Base-by-base conservation (phyloP, 2,888 invertebrate genomes). In the Aproaerema taeniolella region DNA sequence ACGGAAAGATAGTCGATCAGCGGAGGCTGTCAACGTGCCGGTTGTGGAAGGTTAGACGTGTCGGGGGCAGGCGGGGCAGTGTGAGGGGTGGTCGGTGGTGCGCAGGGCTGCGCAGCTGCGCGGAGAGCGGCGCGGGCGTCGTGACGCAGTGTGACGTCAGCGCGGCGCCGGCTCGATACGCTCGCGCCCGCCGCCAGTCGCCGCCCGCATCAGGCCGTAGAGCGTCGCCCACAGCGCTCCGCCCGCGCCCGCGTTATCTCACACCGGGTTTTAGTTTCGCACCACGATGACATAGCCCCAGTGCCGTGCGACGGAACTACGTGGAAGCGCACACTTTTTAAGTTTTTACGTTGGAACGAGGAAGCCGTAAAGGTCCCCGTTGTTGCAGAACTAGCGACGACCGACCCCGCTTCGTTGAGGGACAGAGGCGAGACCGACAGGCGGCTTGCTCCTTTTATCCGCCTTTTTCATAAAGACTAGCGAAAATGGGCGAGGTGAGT, bases 101-200 rank as follows among this genome's bases (percentile, higher is more conserved):
- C 66, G 60, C 56, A 58, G 61, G 42, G 50, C 49, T 52, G 50
- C 53, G 67, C 43, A 74, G 76, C 75, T n/a, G 79, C 72, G 80
- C 74, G 71, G n/a, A n/a, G n/a, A n/a, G 52, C 68, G 78, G 80
- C 81, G 83, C 78, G 78, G 78, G 76, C 81, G 79, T 80, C 79
- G 88, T 86, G 88, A 89, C 88, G 90, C 89, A 89, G 90, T 90
- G 89, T 90, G 90, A 90, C 89, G 90, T 89, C 90, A 90, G 89
- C 88, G 89, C 83, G 88, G 89, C 87, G 89, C 88, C 89, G 90
- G 88, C 88, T 90, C 89, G 85, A 88, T 89, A 89, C 87, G 86
- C 80, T 79, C 81, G 82, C 87, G 83, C 81, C 86, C 80, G 79
- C 75, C 87, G 81, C 79, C 88, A 88, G 86, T 88, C 87, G 88